These are phyloP conservation scores for Cydia strobilella DNA, from an alignment of 1,140 invertebrate genomes.

Conservation along the genomic window DNA sequence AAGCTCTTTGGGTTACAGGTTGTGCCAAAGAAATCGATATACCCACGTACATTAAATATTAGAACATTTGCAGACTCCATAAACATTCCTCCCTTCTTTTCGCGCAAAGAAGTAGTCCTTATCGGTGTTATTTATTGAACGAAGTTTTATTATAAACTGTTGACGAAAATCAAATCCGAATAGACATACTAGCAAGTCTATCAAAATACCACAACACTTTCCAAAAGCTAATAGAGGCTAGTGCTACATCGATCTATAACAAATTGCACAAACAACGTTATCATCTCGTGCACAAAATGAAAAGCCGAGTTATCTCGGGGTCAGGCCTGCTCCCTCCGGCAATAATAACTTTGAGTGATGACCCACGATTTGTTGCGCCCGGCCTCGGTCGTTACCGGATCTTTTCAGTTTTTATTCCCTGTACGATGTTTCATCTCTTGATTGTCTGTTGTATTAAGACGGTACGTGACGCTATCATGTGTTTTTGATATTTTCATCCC, in stretches of 20 bases:
- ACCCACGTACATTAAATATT: too few species aligned
- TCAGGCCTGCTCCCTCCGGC: constrained; percentile 48
- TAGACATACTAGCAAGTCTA: background rate
- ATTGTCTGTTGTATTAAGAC: constrained; percentile 67
- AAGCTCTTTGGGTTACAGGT: too few species aligned
- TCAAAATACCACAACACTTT: background rate
- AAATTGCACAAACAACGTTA: constrained; percentile 58
- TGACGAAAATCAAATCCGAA: background rate
- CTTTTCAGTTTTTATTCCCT: constrained; percentile 76
- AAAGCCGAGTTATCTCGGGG: constrained; percentile 65
- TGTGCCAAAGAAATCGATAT: too few species aligned
- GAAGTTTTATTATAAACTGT: background rate
- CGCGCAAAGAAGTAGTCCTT: too few species aligned
- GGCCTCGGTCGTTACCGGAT: constrained; percentile 63
- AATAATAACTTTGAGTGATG: constrained; percentile 74
- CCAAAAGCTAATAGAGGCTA: constrained; percentile 25
- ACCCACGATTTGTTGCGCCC: constrained; percentile 74
- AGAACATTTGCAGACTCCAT: too few species aligned
- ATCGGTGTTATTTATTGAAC: too few species aligned
- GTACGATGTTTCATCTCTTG: constrained; percentile 76
- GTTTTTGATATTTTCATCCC: constrained; percentile 48
- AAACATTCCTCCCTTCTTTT: too few species aligned
- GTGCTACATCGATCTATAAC: constrained; percentile 57
- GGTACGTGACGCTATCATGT: constrained; percentile 62
- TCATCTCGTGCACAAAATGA: constrained; percentile 60